Percentiles rank a stretch among this genome's conserved stretches.
phyloP scores from a whole-genome alignment of 2,888 invertebrate genomes.

The Dynastes grantii region DNA sequence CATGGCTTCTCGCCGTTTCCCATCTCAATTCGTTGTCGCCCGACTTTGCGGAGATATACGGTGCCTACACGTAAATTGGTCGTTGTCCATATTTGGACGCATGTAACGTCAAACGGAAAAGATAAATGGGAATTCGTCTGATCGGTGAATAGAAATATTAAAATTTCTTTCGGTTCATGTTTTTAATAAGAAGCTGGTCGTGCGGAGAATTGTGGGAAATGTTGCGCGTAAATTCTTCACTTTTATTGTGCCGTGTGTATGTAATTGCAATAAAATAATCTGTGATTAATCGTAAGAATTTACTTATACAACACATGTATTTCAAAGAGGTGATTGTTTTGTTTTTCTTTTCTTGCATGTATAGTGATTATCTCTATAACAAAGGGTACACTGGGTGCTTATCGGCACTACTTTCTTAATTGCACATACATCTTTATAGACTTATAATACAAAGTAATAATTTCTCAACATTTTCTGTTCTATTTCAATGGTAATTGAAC shows the following conservation, averaged over 20 bases:
- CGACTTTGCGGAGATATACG: not conserved
- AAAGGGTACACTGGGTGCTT: too few species aligned
- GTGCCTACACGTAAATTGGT: constrained; percentile 24
- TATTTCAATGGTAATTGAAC: too few species aligned
- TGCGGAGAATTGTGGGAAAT: not conserved
- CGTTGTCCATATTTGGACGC: constrained; percentile 33
- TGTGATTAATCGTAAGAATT: not conserved
- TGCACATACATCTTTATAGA: too few species aligned
- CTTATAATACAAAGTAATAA: too few species aligned
- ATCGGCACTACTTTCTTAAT: too few species aligned
- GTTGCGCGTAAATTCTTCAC: not conserved
- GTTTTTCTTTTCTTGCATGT: too few species aligned
- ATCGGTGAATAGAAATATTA: constrained; percentile 29
- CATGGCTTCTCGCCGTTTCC: constrained; percentile 38
- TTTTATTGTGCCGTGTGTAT: not conserved
- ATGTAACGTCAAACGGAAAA: constrained; percentile 14
- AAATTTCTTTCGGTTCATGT: constrained; percentile 9
- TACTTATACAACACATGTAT: too few species aligned
- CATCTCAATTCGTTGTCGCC: not conserved
- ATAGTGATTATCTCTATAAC: too few species aligned
- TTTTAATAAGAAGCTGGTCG: not conserved
- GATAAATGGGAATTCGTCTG: constrained; percentile 31
- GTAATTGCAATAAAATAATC: not conserved
- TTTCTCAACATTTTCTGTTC: too few species aligned
- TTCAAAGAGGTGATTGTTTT: too few species aligned